These are phyloP conservation scores for Drosophila pegasa DNA, from an alignment of 2,888 invertebrate genomes.

Conservation along the genomic window DNA sequence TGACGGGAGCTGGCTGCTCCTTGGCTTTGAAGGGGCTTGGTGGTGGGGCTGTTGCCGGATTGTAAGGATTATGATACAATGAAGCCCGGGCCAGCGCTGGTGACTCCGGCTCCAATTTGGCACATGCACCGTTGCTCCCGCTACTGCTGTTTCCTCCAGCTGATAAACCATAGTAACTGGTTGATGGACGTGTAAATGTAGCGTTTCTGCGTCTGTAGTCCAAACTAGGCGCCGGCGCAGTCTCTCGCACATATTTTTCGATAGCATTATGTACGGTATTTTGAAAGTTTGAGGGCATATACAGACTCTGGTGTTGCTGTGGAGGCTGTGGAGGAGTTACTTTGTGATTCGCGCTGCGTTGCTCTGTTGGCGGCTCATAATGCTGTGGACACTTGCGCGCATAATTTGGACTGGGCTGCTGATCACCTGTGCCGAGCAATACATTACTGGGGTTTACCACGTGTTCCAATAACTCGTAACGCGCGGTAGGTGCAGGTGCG, in stretches of 20 bases:
- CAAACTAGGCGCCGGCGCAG: constrained; percentile 58
- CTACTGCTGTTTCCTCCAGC: constrained; percentile 7
- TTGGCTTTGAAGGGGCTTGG: constrained; percentile 12
- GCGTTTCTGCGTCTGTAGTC: constrained; percentile 51
- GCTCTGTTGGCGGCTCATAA: constrained; percentile 69
- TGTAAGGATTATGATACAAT: constrained; percentile 80
- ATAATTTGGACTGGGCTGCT: constrained; percentile 81
- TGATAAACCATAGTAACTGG: constrained; percentile 37
- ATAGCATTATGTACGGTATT: constrained; percentile 72
- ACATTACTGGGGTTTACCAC: constrained; percentile 80
- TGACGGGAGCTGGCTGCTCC: constrained; percentile 6
- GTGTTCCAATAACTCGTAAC: constrained; percentile 65
- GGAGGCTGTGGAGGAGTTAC: constrained; percentile 5
- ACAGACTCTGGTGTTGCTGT: constrained; percentile 72
- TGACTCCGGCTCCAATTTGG: constrained; percentile 60
- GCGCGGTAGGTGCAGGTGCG: constrained; percentile 25
- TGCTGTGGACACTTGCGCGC: constrained; percentile 80
- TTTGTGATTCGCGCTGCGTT: constrained; percentile 40
- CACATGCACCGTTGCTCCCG: constrained; percentile 30
- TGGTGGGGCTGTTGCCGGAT: constrained; percentile 42
- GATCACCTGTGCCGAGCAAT: constrained; percentile 64
- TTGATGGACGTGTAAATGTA: constrained; percentile 12
- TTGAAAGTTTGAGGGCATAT: constrained; percentile 80
- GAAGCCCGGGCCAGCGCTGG: constrained; percentile 52
- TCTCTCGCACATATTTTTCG: constrained; percentile 67